Conservation (phyloP, 2,888 invertebrate species). For the Clepsis dumicolana region DNA sequence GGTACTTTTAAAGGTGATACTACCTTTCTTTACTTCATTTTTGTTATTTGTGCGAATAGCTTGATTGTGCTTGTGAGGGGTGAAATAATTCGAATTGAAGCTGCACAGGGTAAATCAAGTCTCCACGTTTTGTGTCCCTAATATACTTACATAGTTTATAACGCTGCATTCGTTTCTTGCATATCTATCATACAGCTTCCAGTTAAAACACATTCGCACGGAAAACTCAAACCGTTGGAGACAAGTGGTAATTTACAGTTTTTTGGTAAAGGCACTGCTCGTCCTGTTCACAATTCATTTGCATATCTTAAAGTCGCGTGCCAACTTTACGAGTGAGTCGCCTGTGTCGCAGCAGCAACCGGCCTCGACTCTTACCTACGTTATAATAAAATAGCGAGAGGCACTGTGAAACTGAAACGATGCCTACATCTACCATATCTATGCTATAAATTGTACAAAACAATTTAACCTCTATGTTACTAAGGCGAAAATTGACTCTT, state of each 20-base stretch:
- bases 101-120: not conserved
- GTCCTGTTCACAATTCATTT: conserved; percentile 39
- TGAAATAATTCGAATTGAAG: conserved; percentile 7
- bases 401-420: conserved; percentile 45
- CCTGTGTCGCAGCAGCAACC: conserved; percentile 29
- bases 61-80: not conserved
- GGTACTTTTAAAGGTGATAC: not conserved
- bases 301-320: conserved; percentile 33
- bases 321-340: conserved; percentile 21
- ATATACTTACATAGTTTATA: not conserved
- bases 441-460: conserved; percentile 52
- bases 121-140: conserved; percentile 1
- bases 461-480: conserved; percentile 51
- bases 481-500: conserved; percentile 55
- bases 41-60: conserved; percentile 1
- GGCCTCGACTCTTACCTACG: conserved; percentile 32
- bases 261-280: conserved; percentile 40
- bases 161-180: conserved; percentile 4
- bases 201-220: conserved; percentile 16
- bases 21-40: not conserved
- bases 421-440: conserved; percentile 48
- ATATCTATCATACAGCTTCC: not conserved
- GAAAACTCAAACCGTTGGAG: conserved; percentile 23
- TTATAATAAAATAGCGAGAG: conserved; percentile 42
- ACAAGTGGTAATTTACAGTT: conserved; percentile 16